Percentiles rank a stretch among this genome's conserved stretches.
Evolutionary conservation across 2,888 invertebrate species (phyloP).

Genomic region (Drosophila colorata): DNA sequence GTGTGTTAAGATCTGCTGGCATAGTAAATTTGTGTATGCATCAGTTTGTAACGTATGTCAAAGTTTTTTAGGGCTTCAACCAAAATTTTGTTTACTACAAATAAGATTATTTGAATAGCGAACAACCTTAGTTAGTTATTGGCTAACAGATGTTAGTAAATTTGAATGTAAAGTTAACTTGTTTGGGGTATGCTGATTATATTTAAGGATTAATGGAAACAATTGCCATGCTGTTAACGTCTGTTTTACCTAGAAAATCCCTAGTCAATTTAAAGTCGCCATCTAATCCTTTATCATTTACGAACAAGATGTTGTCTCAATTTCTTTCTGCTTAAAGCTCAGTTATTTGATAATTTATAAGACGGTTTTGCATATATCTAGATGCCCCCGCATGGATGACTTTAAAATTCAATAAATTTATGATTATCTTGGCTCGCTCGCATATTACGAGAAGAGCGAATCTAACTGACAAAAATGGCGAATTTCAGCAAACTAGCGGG

Average conservation of each 20-base stretch:
- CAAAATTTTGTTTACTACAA: constrained; percentile 1
- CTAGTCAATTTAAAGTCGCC: not conserved
- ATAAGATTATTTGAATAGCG: not conserved
- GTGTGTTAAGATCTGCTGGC: constrained; percentile 9
- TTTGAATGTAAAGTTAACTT: not conserved
- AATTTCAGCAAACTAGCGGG: constrained; percentile 41
- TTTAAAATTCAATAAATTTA: constrained; percentile 83
- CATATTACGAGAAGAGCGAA: constrained; percentile 35
- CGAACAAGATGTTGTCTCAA: not conserved
- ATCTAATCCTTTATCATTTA: not conserved
- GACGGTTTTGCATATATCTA: constrained; percentile 32
- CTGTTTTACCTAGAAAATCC: not conserved
- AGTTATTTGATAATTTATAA: constrained; percentile 55
- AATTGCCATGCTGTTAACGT: not conserved
- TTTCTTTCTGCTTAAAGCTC: constrained; percentile 3
- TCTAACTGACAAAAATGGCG: constrained; percentile 41
- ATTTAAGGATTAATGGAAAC: too few relatives aligned
- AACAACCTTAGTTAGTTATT: not conserved
- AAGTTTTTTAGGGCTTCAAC: constrained; percentile 13
- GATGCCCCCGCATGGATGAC: constrained; percentile 26
- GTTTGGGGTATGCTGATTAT: not conserved
- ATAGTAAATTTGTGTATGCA: constrained; percentile 11
- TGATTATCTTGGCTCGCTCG: constrained; percentile 69
- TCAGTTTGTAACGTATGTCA: constrained; percentile 12
- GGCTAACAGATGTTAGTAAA: not conserved